These are phyloP conservation scores for Ptychadena robeensis DNA, from an alignment of 2,797 vertebrate genomes.

Conservation along the genomic window DNA sequence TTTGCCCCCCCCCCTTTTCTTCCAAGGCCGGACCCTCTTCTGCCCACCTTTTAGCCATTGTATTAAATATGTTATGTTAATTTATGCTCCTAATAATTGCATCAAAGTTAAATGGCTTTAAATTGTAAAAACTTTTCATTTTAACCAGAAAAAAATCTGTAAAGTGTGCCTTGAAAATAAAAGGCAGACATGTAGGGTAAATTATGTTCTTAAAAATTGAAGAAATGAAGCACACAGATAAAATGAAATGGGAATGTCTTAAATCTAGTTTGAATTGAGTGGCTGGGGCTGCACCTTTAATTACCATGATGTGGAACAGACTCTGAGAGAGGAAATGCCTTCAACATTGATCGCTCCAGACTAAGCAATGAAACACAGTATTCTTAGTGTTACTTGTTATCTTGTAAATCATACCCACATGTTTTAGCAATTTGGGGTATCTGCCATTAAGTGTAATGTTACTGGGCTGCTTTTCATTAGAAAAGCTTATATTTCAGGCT, in stretches of 20 bases:
- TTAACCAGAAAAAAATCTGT: neutral
- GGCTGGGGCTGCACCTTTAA: slow-evolving; percentile 52
- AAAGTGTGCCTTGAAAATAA: neutral
- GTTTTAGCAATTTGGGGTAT: slow-evolving; percentile 61
- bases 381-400: slow-evolving; percentile 57
- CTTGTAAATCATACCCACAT: slow-evolving; percentile 61
- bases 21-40: too few species aligned
- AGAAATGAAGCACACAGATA: slow-evolving; percentile 1
- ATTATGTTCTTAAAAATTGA: neutral
- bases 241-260: slow-evolving; percentile 4
- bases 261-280: slow-evolving; percentile 3
- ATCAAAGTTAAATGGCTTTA: too few species aligned
- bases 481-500: slow-evolving; percentile 55
- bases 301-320: slow-evolving; percentile 62
- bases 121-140: too few species aligned
- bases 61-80: too few species aligned
- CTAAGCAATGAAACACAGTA: slow-evolving; percentile 59
- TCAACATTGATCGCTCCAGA: slow-evolving; percentile 53
- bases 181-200: neutral
- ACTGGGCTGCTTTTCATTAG: slow-evolving; percentile 60
- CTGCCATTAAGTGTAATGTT: slow-evolving; percentile 56
- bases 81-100: too few species aligned
- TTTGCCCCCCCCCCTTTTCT: too few species aligned
- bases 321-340: slow-evolving; percentile 57
- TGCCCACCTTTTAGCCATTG: too few species aligned